phyloP scores from a whole-genome alignment of 2,113 vertebrate genomes.

The Ciconia maguari region DNA sequence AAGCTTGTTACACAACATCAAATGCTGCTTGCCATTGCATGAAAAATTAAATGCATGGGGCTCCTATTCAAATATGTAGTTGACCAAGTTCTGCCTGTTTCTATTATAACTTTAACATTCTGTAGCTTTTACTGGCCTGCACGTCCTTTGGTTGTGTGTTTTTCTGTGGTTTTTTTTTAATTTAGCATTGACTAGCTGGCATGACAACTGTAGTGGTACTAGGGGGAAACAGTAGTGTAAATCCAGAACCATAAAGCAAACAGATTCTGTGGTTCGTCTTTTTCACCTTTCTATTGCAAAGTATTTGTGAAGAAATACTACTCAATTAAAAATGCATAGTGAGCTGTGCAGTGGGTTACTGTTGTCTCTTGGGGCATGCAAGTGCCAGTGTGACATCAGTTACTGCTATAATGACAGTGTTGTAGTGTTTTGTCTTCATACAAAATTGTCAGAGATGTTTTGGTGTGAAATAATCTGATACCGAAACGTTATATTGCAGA shows the following conservation, averaged over 20 bases:
- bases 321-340: not conserved
- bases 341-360: not conserved
- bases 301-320: not conserved
- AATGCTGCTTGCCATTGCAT: not conserved
- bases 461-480: not conserved
- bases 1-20: not conserved
- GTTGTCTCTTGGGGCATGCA: not conserved
- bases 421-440: not conserved
- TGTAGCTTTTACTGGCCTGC: not conserved
- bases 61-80: not conserved
- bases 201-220: not conserved
- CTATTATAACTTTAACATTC: not conserved
- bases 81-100: not conserved
- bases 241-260: not conserved
- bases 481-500: not conserved
- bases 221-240: not conserved
- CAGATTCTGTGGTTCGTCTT: not conserved
- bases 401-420: not conserved
- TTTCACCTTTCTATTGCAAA: not conserved
- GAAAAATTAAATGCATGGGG: not conserved
- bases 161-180: not conserved
- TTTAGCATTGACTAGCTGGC: not conserved
- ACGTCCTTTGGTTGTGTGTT: not conserved
- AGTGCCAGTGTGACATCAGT: not conserved
- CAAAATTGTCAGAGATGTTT: not conserved